Conservation (phyloP, 64 coral and sea anemone genomes). For the Actinia tenebrosa region DNA sequence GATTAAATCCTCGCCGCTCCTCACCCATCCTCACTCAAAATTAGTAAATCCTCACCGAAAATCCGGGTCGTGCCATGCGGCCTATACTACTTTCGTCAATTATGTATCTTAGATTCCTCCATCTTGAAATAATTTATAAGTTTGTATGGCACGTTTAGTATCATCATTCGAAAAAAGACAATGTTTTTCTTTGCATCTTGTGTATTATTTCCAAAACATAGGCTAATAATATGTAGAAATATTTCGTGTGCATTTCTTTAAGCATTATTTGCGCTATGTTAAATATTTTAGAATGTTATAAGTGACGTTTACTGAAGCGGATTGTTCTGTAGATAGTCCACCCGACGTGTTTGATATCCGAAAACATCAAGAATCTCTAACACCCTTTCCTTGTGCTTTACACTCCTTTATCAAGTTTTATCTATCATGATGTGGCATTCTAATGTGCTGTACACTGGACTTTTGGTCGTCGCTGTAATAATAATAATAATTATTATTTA, state of each 20-base stretch:
- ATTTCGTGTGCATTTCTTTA: background rate
- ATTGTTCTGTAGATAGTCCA: background rate
- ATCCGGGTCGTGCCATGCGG: too few species aligned
- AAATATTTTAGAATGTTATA: slow-evolving; percentile 3
- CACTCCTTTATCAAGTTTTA: background rate
- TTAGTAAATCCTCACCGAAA: too few species aligned
- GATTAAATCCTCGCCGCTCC: too few species aligned
- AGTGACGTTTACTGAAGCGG: background rate
- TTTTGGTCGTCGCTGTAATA: background rate
- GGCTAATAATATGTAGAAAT: background rate
- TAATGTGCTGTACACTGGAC: background rate
- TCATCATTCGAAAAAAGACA: background rate
- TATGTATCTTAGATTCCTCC: background rate
- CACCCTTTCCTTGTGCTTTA: background rate
- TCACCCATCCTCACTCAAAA: too few species aligned
- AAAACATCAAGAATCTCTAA: background rate
- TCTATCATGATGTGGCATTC: background rate
- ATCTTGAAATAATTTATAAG: background rate
- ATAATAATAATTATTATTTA: too few species aligned
- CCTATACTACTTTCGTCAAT: background rate
- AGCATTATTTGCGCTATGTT: background rate
- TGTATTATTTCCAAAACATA: too few species aligned
- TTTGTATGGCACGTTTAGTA: background rate
- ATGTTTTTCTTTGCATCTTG: too few species aligned
- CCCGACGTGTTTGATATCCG: too few species aligned